These are phyloP conservation scores for Xiphorhynchus elegans DNA, from an alignment of 2,113 vertebrate species.

Conservation along the genomic window DNA sequence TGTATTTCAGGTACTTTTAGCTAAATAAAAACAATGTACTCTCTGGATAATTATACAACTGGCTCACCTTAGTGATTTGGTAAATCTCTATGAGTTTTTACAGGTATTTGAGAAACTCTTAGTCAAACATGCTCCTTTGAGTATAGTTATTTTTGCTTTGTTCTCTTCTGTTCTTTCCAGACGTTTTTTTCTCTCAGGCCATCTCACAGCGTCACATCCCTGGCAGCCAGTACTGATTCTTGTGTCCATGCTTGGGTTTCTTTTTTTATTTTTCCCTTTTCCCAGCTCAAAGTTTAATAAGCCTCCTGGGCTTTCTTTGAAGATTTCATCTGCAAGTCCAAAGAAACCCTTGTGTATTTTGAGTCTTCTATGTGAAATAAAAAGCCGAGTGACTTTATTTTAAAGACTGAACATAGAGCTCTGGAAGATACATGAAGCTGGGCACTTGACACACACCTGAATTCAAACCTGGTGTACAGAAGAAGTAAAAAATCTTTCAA, in stretches of 20 bases:
- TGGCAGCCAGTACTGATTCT: neutral
- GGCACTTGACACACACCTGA: neutral
- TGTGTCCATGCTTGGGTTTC: neutral
- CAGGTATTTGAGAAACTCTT: neutral
- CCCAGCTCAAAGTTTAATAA: conserved; percentile 5
- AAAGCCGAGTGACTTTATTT: neutral
- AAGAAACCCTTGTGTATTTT: neutral
- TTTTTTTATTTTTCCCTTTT: neutral
- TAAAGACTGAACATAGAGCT: neutral
- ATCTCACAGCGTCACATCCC: neutral
- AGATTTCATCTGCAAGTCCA: conserved; percentile 6
- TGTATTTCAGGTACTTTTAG: neutral
- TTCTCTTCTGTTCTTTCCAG: neutral
- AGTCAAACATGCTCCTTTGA: neutral
- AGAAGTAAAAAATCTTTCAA: neutral
- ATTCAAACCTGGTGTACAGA: neutral
- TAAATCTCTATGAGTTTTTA: neutral
- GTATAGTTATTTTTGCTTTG: neutral
- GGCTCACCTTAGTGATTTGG: neutral
- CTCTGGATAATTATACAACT: neutral
- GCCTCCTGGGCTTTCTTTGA: conserved; percentile 15
- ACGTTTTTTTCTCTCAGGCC: neutral
- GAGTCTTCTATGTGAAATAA: neutral
- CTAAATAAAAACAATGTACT: neutral
- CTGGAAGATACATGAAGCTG: neutral